Base-by-base conservation (phyloP, 2,888 invertebrate species). In the Nineta flava region DNA sequence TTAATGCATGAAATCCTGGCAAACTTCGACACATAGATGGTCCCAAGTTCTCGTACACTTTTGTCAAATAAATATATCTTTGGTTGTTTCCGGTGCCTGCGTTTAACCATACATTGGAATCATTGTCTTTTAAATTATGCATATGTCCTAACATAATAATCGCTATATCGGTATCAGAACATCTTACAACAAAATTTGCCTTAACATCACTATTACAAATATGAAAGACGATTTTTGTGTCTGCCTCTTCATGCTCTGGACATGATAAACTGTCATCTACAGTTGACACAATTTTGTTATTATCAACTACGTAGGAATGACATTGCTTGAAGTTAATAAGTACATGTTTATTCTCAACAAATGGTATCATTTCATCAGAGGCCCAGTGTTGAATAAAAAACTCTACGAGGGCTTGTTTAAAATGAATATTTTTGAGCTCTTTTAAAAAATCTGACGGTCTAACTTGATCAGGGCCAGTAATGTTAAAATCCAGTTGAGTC, bases 381-480 rank as follows among this genome's bases (percentile, higher is more conserved):
- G 53, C 52, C 55, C 55, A 56, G 50, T 60, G 56, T 49, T 54
- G 44, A 52, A 56, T 55, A 45, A 59, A 57, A 50, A 59, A 60
- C 40, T 56, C 47, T 9, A 59, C 56, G 5, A 58, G 51, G 47
- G 56, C 57, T 50, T 59, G 45, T 55, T 60, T 59, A 50, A 59
- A 60, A 32, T 56, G 17, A 1, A 47, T 52, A 53, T 56, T 59
- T 51, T 55, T 57, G 13, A 59, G 41, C 48, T 55, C 56, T 52
- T 57, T 57, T 17, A 16, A 9, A 34, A 58, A 58, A 53, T 60
- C 57, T 12, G 38, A 46, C 35, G 56, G 57, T 50, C 56, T 21
- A 43, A 52, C 52, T 57, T 60, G 61, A 41, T 59, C 57, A 19
- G 58, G 56, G 3, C 54, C 58, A 51, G 55, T 46, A 45, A 60